Conservation (phyloP, 2,888 invertebrate species). For the Dynastes tityus region DNA sequence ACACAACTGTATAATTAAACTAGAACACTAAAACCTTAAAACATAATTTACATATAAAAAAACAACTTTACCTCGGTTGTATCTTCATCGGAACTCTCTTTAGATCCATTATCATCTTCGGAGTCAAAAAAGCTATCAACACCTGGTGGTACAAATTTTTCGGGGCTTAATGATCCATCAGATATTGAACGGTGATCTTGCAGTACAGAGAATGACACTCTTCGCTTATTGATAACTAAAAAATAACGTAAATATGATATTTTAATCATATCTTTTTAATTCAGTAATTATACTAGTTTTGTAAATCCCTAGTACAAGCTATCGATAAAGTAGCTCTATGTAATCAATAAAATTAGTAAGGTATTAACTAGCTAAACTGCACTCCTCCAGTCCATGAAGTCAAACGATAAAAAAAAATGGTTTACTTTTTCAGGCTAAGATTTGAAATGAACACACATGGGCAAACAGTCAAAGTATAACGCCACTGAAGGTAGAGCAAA, state of each 20-base stretch:
- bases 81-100: slow-evolving; percentile 59
- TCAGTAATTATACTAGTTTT: too few relatives aligned
- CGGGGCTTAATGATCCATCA: neutral
- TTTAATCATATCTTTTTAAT: too few relatives aligned
- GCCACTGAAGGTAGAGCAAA: too few relatives aligned
- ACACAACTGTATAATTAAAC: neutral
- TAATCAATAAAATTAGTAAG: too few relatives aligned
- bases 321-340: too few relatives aligned
- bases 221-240: neutral
- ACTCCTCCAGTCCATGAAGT: too few relatives aligned
- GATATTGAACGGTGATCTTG: neutral
- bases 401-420: too few relatives aligned
- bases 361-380: too few relatives aligned
- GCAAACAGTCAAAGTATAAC: too few relatives aligned
- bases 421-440: too few relatives aligned
- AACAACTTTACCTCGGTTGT: slow-evolving; percentile 54
- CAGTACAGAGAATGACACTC: neutral
- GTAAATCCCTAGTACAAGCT: too few relatives aligned
- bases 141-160: slow-evolving; percentile 49
- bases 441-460: too few relatives aligned
- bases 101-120: slow-evolving; percentile 66
- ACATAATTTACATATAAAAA: neutral
- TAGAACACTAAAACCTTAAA: neutral
- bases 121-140: slow-evolving; percentile 56
- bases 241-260: neutral